These are phyloP conservation scores for Drosophila burlai DNA, from an alignment of 1,140 invertebrate genomes.

Conservation along the genomic window DNA sequence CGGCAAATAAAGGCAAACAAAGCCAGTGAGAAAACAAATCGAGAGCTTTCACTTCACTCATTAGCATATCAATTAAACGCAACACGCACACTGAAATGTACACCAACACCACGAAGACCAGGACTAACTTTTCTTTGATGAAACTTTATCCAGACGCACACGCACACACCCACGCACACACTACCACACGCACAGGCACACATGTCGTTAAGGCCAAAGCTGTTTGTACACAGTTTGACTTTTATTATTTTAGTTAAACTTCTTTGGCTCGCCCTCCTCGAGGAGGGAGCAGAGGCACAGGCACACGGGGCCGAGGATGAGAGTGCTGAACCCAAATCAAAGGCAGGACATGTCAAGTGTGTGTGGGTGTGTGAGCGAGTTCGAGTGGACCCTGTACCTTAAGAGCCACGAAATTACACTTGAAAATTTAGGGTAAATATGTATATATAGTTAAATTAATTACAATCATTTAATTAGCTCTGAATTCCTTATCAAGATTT, in stretches of 20 bases:
- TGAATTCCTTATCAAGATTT: too few species aligned
- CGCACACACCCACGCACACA: slow-evolving; percentile 3
- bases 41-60: slow-evolving; percentile 63
- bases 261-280: slow-evolving; percentile 25
- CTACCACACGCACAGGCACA: background rate
- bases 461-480: too few species aligned
- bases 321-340: slow-evolving; percentile 67
- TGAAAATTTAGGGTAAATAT: background rate
- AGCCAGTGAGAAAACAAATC: slow-evolving; percentile 53
- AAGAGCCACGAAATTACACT: background rate
- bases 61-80: slow-evolving; percentile 73
- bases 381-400: slow-evolving; percentile 35
- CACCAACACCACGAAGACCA: slow-evolving; percentile 33
- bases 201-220: slow-evolving; percentile 73
- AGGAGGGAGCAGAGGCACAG: background rate
- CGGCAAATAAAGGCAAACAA: slow-evolving; percentile 33
- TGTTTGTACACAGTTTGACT: slow-evolving; percentile 78
- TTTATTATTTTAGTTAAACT: slow-evolving; percentile 83
- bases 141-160: slow-evolving; percentile 60
- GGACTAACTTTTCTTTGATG: slow-evolving; percentile 48
- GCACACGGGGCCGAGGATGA: slow-evolving; percentile 16
- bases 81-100: slow-evolving; percentile 60
- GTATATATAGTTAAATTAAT: too few species aligned
- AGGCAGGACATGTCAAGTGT: slow-evolving; percentile 56
- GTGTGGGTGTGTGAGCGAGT: slow-evolving; percentile 15